Evolutionary conservation across 2,797 vertebrate species (phyloP).

Genomic region (Pantherophis alleghaniensis): DNA sequence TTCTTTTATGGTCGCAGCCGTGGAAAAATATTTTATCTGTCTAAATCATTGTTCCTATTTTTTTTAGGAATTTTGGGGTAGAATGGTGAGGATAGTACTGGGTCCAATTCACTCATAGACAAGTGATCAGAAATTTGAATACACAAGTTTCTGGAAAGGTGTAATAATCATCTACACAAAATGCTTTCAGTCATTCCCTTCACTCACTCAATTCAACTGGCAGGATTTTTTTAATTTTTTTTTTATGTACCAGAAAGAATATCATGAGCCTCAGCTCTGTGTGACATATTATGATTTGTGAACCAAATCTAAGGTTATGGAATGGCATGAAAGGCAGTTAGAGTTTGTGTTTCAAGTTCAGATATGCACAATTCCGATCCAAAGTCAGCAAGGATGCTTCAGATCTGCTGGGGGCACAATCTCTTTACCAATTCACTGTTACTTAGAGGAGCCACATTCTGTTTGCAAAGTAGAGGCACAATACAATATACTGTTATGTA

Average conservation of each 20-base stretch:
- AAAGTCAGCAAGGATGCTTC: background rate
- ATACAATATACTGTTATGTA: background rate
- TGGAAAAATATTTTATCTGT: background rate
- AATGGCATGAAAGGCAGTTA: background rate
- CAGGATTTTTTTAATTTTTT: background rate
- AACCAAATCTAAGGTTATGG: background rate
- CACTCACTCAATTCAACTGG: background rate
- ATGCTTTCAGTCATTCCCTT: background rate
- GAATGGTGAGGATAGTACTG: background rate
- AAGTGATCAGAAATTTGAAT: background rate
- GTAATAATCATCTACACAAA: background rate
- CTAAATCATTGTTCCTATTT: background rate
- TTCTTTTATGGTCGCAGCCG: background rate
- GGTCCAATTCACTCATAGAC: background rate
- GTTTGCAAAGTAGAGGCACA: background rate
- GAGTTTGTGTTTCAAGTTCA: background rate
- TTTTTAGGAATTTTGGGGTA: no score
- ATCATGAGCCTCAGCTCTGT: background rate
- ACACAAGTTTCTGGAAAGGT: background rate
- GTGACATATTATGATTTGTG: background rate
- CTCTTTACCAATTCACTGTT: background rate
- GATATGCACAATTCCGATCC: background rate
- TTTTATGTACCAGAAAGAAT: background rate
- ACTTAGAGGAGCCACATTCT: background rate
- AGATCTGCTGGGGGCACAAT: background rate